These are phyloP conservation scores for Gastrophryne carolinensis DNA, from an alignment of 2,797 vertebrate species.

Conservation along the genomic window DNA sequence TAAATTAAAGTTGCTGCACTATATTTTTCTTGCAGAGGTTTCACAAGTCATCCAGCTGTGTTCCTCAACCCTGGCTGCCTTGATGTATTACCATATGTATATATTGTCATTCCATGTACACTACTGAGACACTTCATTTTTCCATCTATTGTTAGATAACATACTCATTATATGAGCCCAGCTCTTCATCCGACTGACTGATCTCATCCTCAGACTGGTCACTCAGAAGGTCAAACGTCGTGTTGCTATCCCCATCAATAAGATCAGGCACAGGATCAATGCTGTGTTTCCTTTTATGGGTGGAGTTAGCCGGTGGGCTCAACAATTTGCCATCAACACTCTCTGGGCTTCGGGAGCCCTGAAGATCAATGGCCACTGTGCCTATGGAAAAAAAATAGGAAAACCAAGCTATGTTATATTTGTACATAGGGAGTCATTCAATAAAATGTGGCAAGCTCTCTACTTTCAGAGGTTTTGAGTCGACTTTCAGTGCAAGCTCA, in stretches of 20 bases:
- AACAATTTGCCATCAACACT: constrained; percentile 71
- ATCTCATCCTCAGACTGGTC: constrained; percentile 80
- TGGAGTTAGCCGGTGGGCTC: constrained; percentile 68
- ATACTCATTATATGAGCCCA: constrained; percentile 66
- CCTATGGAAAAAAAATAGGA: constrained; percentile 59
- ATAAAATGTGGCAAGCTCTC: too few relatives aligned
- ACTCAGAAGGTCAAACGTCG: constrained; percentile 77
- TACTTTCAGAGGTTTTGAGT: too few relatives aligned
- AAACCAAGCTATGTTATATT: neutral
- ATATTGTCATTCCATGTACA: too few relatives aligned
- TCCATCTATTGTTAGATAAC: too few relatives aligned
- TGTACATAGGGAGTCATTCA: too few relatives aligned
- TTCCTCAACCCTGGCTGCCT: too few relatives aligned
- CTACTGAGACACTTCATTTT: too few relatives aligned
- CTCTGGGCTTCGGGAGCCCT: constrained; percentile 74
- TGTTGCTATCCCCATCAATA: constrained; percentile 70
- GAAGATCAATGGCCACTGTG: constrained; percentile 81
- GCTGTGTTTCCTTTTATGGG: constrained; percentile 74
- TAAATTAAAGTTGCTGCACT: too few relatives aligned
- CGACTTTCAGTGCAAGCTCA: too few relatives aligned
- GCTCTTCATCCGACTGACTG: constrained; percentile 70
- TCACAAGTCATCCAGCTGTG: too few relatives aligned
- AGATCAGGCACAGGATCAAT: constrained; percentile 81
- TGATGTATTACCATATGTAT: too few relatives aligned
- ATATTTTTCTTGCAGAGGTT: too few relatives aligned